Evolutionary conservation across 1,140 invertebrate species (phyloP), one percentile per base, ranked within the genome.

Genomic region (Anagrus nilaparvatae): DNA sequence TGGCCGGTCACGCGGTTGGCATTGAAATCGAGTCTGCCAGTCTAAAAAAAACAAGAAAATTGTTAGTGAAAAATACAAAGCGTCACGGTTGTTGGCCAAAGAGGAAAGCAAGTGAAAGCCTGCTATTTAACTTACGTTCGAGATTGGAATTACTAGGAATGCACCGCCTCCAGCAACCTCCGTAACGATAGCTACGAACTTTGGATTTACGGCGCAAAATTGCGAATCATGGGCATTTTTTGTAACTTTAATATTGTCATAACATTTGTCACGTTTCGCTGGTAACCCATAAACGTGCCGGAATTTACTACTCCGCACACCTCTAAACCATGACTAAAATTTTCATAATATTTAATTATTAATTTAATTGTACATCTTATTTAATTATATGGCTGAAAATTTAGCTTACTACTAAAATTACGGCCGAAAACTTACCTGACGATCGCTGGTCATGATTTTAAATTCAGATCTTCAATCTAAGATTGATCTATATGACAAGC

Each of bases 141-240:
- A 82, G 27, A 96, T 65, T 3, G 90, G 90, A 47, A 96, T 63
- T 4, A 97, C 90, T 1, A 94, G 67, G 65, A 97, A 97, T 14
- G 91, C 84, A 4, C 90, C 90, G 2, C 93, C 93, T 5, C 92
- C 92, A 10, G 88, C 88, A 12, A 92, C 87, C 69, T 96, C 91
- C 2, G 89, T 93, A 25, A 95, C 90, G 40, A 96, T 75, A 7
- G 91, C 92, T 35, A 96, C 72, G 68, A 92, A 96, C 68, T 95
- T 95, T 0, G 91, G 88, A 70, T 96, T 97, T 29, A 90, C 88
- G 4, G 84, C 84, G 61, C 88, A 93, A 63, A 91, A 93, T 54
- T 87, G 82, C 25, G 87, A 88, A 57, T 96, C 92, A 69, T 90
- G 87, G 10, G 87, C 84, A 60, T 86, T 91, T 61, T 87, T 83